Conservation (phyloP, 2,113 vertebrate genomes). For the Hemiprocne comata region DNA sequence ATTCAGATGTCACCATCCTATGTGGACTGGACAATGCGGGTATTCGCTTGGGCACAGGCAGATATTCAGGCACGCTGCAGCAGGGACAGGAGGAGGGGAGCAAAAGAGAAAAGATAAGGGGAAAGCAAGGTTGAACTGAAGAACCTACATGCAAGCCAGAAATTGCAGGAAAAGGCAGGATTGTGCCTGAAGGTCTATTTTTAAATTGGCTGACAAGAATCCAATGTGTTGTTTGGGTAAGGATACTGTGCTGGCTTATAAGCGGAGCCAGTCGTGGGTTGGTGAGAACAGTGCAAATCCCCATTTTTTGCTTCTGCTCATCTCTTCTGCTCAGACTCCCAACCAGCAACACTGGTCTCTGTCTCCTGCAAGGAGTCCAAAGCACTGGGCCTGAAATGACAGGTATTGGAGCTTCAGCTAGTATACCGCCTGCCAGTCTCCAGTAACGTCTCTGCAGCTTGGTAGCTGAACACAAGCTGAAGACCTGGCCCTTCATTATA, state of each 20-base stretch:
- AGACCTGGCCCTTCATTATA: background rate
- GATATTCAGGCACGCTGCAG: background rate
- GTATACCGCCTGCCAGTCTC: background rate
- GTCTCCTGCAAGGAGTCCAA: background rate
- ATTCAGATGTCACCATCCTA: background rate
- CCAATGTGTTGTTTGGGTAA: background rate
- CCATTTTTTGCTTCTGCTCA: background rate
- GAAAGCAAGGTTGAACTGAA: background rate
- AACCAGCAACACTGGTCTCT: background rate
- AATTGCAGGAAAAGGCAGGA: background rate
- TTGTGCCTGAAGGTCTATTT: background rate
- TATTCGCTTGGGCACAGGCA: background rate
- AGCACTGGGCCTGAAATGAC: background rate
- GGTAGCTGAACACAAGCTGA: background rate
- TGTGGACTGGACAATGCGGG: rapidly evolving
- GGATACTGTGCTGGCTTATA: background rate
- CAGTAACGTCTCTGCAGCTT: background rate
- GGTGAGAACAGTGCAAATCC: background rate
- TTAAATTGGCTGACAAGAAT: background rate
- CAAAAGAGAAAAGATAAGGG: rapidly evolving
- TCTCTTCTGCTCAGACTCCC: background rate
- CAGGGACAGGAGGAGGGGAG: background rate
- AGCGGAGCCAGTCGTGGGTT: background rate
- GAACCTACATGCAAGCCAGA: background rate
- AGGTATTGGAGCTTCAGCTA: background rate